These are phyloP conservation scores for Drosophila rufa DNA, from an alignment of 1,140 invertebrate species.

Conservation along the genomic window DNA sequence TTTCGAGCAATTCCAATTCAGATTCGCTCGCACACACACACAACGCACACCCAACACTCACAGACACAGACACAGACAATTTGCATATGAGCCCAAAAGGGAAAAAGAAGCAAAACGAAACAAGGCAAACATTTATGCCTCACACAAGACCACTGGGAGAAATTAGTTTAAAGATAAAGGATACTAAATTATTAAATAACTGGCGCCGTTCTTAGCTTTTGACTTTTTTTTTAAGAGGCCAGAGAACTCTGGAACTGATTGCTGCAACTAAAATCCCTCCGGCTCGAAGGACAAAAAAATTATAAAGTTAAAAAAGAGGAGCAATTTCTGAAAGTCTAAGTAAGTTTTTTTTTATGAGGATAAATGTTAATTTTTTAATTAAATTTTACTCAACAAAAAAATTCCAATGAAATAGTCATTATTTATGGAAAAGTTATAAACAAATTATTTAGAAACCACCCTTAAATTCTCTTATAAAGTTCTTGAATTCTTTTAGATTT, in stretches of 20 bases:
- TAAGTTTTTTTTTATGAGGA: neutral
- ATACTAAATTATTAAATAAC: too few species aligned
- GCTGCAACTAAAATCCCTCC: too few species aligned
- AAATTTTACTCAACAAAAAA: neutral
- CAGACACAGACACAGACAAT: constrained; percentile 50
- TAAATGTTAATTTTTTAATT: too few species aligned
- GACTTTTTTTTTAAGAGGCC: too few species aligned
- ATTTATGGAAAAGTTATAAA: too few species aligned
- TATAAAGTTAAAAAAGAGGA: too few species aligned
- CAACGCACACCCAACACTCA: constrained; percentile 23
- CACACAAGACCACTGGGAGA: constrained; percentile 10
- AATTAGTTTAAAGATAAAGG: neutral
- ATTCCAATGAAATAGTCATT: neutral
- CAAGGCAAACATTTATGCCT: constrained; percentile 66
- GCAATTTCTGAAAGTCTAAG: too few species aligned
- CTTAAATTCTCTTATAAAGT: neutral
- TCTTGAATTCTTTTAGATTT: neutral
- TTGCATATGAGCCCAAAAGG: constrained; percentile 68
- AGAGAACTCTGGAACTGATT: too few species aligned
- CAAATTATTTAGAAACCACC: neutral
- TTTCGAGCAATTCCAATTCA: constrained; percentile 76
- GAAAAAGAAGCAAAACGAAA: constrained; percentile 32
- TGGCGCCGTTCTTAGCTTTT: too few species aligned
- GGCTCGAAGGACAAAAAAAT: too few species aligned
- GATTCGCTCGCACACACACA: constrained; percentile 36